Base-by-base conservation (phyloP, 2,113 vertebrate species). In the Epinephelus fuscoguttatus region DNA sequence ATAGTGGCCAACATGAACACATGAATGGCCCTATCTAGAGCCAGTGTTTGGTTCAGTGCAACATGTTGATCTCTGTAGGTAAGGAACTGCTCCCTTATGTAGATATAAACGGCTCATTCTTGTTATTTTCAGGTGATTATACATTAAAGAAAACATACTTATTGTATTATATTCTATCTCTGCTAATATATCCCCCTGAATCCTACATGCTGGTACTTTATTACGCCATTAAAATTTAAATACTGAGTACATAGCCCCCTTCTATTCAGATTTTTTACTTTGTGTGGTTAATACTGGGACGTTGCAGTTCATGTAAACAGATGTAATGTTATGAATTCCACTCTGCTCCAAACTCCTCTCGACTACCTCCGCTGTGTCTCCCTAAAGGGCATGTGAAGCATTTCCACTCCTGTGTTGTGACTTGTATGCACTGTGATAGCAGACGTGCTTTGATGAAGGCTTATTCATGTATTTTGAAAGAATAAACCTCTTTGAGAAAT, bases 401-500 rank as follows among this genome's bases (percentile, higher is more conserved):
- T 72, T 68, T 40, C 73, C 74, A 60, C 71, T 84, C 78, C 72
- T 73, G 80, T 86, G 82, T 86, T 85, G 70, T 83, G 81, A 88
- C 68, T 82, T 75, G 79, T 88, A 49, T 60, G 72, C 78, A 56
- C 75, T 77, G 69, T 84, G 75, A 84, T 25, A 12, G 74, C 70
- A 80, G 72, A 88, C 59, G 37, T 30, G 77, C 81, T 81, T 76
- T 19, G 6, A 52, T 82, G 47, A 79, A 77, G 63, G 64, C 75
- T 56, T 86, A 0, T 86, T 89, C 52, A 61, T 88, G 80, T 82
- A 18, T 82, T 91, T 89, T 83, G 50, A 85, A 81, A 91, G 64
- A 92, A 88, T 94, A 91, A 93, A 93, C 67, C 42, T 80, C 1
- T 19, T 71, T 72, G 21, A 84, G 70, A 84, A 81, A 88, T 69